Conservation (phyloP, 2,797 vertebrate species). For the Clarias platycephalus region DNA sequence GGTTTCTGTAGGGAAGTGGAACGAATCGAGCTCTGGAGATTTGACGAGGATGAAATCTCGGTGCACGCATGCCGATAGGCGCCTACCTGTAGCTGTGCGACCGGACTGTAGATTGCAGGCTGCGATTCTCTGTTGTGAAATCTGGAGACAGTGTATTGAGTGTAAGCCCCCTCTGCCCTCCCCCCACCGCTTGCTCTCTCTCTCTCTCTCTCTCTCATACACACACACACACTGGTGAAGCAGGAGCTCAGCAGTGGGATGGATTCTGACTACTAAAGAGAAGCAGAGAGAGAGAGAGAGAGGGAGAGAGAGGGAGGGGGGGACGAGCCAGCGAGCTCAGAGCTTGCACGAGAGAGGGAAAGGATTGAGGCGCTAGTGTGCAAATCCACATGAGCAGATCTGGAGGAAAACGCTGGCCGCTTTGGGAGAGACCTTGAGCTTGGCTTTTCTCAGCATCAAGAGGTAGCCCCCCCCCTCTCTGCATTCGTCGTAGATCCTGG, state of each 20-base stretch:
- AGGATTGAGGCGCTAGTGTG: constrained; percentile 73
- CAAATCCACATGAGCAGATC: constrained; percentile 74
- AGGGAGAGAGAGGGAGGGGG: constrained; percentile 54
- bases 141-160: constrained; percentile 46
- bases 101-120: constrained; percentile 35
- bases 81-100: constrained; percentile 55
- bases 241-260: constrained; percentile 83
- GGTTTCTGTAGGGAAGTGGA: background rate
- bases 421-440: constrained; percentile 57
- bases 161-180: constrained; percentile 38
- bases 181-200: constrained; percentile 38
- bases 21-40: constrained; percentile 1
- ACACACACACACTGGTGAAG: constrained; percentile 70
- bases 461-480: constrained; percentile 58
- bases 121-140: constrained; percentile 47
- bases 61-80: constrained; percentile 29
- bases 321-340: constrained; percentile 59
- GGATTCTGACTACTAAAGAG: constrained; percentile 86
- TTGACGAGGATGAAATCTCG: constrained; percentile 36
- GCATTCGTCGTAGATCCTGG: constrained; percentile 67
- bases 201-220: constrained; percentile 20
- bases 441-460: constrained; percentile 62
- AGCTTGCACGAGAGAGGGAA: constrained; percentile 64
- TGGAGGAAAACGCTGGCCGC: constrained; percentile 67
- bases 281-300: constrained; percentile 51